A percentile compares a stretch with the other conserved stretches of the same genome.
phyloP scores from a whole-genome alignment of 2,113 vertebrate species.

The Rattus norvegicus region GRCr8 NC_086021.1:158598001-158598500 shows the following conservation, averaged over 20 bases:
- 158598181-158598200: not conserved
- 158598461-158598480: not conserved
- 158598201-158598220: not conserved
- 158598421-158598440: not conserved
- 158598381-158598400: not conserved
- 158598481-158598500: not conserved
- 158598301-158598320: not conserved
- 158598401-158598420: not conserved
- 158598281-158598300: not conserved
- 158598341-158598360: not conserved
- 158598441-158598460: not conserved
- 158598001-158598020: not conserved
- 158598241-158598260: not conserved
- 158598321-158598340: not conserved
- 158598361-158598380: not conserved
- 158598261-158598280: not conserved
- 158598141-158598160: not conserved
- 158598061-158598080: not conserved
- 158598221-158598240: not conserved
- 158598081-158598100: not conserved
- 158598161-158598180: not conserved
- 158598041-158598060: not conserved
- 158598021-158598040: not conserved
- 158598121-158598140: not conserved
- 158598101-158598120: not conserved